These are phyloP conservation scores for Arvicanthis niloticus DNA, from an alignment of 2,113 vertebrate species.

Conservation along the genomic window DNA sequence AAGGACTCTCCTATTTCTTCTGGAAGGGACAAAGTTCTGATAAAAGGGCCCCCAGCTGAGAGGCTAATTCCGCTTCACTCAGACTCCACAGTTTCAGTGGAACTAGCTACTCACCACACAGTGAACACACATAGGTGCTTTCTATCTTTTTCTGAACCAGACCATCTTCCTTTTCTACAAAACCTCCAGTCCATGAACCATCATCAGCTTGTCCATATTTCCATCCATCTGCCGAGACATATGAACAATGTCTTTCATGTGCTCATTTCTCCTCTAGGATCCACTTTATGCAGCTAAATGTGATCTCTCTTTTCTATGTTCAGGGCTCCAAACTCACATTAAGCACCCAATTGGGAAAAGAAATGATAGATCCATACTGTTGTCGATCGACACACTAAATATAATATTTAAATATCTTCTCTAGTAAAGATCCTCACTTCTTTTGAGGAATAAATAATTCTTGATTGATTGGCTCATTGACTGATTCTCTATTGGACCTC, in stretches of 20 bases:
- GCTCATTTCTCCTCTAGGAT: neutral
- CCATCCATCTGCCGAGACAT: neutral
- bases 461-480: slow-evolving; percentile 46
- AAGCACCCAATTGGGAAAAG: slow-evolving; percentile 10
- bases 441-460: slow-evolving; percentile 47
- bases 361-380: neutral
- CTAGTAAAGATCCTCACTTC: slow-evolving; percentile 31
- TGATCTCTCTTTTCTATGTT: neutral
- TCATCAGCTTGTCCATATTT: neutral
- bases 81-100: neutral
- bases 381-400: slow-evolving; percentile 52
- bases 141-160: neutral
- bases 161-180: neutral
- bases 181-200: neutral
- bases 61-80: neutral
- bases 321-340: neutral
- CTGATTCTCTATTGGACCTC: neutral
- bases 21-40: neutral
- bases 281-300: neutral
- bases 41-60: neutral
- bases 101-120: neutral
- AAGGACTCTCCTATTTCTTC: neutral
- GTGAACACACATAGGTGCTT: neutral
- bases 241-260: neutral
- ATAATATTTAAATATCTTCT: slow-evolving; percentile 49